phyloP scores from a whole-genome alignment of 2,113 vertebrate genomes.

The Salvelinus fontinalis region DNA sequence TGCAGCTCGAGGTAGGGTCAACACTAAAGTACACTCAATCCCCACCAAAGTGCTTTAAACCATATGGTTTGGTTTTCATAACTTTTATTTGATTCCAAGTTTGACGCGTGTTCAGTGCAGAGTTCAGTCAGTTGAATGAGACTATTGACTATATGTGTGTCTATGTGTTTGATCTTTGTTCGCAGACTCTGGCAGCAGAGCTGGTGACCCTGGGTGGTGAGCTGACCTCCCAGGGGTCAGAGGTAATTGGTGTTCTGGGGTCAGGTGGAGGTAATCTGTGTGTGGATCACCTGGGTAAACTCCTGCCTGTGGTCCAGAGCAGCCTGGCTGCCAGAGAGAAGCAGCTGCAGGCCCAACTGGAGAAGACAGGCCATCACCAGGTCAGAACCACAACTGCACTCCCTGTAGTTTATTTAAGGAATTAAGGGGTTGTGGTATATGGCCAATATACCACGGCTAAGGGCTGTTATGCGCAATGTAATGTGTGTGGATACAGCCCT shows the following conservation, averaged over 20 bases:
- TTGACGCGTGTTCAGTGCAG: no score
- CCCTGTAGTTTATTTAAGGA: not conserved
- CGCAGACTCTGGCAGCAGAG: constrained; percentile 79
- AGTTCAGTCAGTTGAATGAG: not conserved
- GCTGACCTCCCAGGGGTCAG: constrained; percentile 75
- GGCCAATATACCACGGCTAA: no score
- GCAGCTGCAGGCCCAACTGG: constrained; percentile 73
- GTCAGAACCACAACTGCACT: constrained; percentile 35
- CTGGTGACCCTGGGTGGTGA: constrained; percentile 72
- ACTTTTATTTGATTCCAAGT: no score
- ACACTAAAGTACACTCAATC: no score
- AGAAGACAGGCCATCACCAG: constrained; percentile 76
- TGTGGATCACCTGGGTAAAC: constrained; percentile 66
- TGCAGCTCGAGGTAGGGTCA: constrained; percentile 73
- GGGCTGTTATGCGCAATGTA: no score
- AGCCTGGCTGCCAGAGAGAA: constrained; percentile 66
- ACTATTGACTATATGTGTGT: not conserved
- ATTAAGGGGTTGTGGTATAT: no score
- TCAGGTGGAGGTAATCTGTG: constrained; percentile 61
- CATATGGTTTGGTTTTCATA: no score
- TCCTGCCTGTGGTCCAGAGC: constrained; percentile 68
- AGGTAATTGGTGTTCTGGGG: constrained; percentile 65
- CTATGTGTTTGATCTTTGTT: constrained; percentile 6
- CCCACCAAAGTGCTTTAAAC: not conserved
- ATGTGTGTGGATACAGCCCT: no score